phyloP scores from a whole-genome alignment of 2,888 invertebrate species.

The Drosophila subquinaria region DNA sequence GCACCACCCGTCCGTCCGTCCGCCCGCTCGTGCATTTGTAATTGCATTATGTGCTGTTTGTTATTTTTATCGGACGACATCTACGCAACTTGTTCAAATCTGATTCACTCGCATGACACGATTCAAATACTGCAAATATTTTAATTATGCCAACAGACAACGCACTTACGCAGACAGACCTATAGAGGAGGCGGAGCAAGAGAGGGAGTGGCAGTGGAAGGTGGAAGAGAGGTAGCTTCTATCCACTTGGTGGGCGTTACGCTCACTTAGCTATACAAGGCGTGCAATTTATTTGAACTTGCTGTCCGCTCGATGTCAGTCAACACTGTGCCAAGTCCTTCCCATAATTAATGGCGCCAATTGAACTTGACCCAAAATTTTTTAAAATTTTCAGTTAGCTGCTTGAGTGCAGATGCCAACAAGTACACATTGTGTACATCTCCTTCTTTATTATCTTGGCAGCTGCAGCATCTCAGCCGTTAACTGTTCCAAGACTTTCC shows the following conservation, averaged over 20 bases:
- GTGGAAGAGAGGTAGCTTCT: too few species aligned
- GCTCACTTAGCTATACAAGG: slow-evolving; percentile 56
- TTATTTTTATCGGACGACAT: slow-evolving; percentile 60
- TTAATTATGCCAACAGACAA: slow-evolving; percentile 49
- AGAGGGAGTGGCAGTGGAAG: neutral
- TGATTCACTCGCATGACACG: slow-evolving; percentile 47
- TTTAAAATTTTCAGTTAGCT: slow-evolving; percentile 31
- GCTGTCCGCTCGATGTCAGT: slow-evolving; percentile 25
- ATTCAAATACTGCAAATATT: slow-evolving; percentile 61
- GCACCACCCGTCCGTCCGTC: neutral
- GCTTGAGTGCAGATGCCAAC: slow-evolving; percentile 44
- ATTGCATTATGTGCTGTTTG: slow-evolving; percentile 51
- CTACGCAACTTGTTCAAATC: slow-evolving; percentile 61
- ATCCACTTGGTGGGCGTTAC: slow-evolving; percentile 19
- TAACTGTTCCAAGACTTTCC: slow-evolving; percentile 3
- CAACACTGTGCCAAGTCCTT: slow-evolving; percentile 70
- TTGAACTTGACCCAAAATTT: slow-evolving; percentile 77
- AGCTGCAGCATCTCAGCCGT: neutral
- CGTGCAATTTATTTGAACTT: slow-evolving; percentile 68
- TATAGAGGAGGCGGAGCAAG: neutral
- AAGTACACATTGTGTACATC: slow-evolving; percentile 7
- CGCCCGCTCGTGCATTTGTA: neutral
- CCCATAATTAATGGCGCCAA: slow-evolving; percentile 71
- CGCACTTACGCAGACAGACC: neutral
- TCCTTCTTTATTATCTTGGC: neutral